Conservation (phyloP, 2,888 invertebrate species). For the Nomada ferruginata region DNA sequence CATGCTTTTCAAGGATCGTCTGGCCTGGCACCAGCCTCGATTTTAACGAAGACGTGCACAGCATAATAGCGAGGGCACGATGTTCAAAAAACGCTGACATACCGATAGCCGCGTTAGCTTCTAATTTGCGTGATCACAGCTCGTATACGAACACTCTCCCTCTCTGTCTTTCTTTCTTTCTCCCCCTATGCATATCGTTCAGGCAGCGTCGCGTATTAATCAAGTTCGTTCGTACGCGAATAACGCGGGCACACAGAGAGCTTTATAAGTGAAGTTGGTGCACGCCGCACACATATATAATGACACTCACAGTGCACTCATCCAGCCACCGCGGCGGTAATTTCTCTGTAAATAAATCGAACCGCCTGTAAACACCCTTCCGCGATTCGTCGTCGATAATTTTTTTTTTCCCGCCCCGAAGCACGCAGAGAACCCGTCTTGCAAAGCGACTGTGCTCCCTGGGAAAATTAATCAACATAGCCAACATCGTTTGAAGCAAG, state of each 20-base stretch:
- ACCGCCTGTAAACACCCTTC: neutral
- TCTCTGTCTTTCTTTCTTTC: neutral
- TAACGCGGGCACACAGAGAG: neutral
- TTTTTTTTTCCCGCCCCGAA: too few species aligned
- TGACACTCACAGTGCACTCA: neutral
- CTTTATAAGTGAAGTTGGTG: slow-evolving; percentile 3
- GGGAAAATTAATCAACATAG: too few species aligned
- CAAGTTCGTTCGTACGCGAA: slow-evolving; percentile 18
- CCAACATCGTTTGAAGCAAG: too few species aligned
- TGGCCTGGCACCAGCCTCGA: slow-evolving; percentile 13
- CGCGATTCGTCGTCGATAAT: neutral
- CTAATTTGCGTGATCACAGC: slow-evolving; percentile 52
- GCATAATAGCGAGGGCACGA: slow-evolving; percentile 40
- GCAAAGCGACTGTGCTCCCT: too few species aligned
- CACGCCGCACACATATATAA: neutral
- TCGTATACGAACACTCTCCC: neutral
- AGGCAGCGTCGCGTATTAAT: slow-evolving; percentile 29
- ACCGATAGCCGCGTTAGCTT: slow-evolving; percentile 52
- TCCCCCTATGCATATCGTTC: neutral
- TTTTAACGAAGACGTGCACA: slow-evolving; percentile 47
- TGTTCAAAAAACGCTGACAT: slow-evolving; percentile 54
- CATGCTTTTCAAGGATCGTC: slow-evolving; percentile 23
- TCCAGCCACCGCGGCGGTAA: neutral
- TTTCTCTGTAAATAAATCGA: slow-evolving; percentile 6
- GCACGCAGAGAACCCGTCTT: too few species aligned